Conservation (phyloP, 2,113 vertebrate species). For the Leucosticte australis region DNA sequence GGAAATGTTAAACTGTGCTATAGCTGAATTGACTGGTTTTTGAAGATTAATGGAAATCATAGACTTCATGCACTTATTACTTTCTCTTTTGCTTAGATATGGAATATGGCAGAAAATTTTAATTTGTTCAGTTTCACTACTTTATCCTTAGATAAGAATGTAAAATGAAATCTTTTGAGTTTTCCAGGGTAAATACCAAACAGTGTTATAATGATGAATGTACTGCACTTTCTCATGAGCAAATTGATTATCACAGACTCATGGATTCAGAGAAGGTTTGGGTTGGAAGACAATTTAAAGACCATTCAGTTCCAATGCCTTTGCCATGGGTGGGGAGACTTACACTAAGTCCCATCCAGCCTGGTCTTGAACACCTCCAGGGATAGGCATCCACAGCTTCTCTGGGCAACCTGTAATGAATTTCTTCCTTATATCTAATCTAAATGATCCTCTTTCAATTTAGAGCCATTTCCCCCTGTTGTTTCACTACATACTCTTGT, state of each 20-base stretch:
- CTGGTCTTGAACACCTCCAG: neutral
- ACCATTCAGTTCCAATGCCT: neutral
- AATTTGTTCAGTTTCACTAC: neutral
- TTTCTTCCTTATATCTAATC: neutral
- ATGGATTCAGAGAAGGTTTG: neutral
- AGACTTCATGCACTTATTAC: neutral
- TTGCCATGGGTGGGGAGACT: neutral
- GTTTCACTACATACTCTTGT: neutral
- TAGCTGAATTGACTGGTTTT: neutral
- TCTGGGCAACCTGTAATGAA: neutral
- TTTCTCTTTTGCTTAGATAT: neutral
- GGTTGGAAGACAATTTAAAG: neutral
- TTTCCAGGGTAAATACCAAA: neutral
- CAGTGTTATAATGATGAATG: neutral
- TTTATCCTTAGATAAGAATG: neutral
- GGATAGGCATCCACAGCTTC: neutral
- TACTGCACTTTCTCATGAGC: neutral
- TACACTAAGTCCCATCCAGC: neutral
- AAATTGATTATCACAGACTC: neutral
- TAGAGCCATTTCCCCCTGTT: neutral
- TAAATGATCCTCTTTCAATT: neutral
- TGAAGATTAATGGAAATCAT: neutral
- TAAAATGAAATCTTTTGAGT: neutral
- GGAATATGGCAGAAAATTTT: neutral
- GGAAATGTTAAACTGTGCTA: neutral